These are phyloP conservation scores for Drosophila dives DNA, from an alignment of 2,888 invertebrate species.

Conservation along the genomic window DNA sequence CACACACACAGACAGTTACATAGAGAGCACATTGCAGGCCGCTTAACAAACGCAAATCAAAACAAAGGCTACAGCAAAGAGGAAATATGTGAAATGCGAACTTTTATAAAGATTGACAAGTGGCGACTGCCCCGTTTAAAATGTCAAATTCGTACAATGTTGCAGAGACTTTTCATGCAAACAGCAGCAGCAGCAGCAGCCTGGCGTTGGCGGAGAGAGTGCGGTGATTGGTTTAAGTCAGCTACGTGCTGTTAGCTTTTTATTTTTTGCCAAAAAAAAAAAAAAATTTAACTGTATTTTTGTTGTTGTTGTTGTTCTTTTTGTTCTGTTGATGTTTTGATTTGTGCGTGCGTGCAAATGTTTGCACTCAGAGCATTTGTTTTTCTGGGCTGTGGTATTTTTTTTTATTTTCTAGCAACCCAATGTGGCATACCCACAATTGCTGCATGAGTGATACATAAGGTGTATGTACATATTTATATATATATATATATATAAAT, in stretches of 20 bases:
- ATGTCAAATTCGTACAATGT: constrained; percentile 78
- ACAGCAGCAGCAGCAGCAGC: constrained; percentile 17
- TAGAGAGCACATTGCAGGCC: constrained; percentile 26
- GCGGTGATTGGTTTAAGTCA: background rate
- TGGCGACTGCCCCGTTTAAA: constrained; percentile 79
- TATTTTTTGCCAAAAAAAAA: constrained; percentile 54
- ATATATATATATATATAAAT: constrained; percentile 4
- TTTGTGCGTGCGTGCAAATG: constrained; percentile 79
- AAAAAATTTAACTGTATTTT: constrained; percentile 17
- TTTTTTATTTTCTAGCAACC: constrained; percentile 13
- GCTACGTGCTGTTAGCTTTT: constrained; percentile 55
- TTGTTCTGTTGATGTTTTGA: constrained; percentile 77
- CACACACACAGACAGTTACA: constrained; percentile 16
- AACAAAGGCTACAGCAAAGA: constrained; percentile 54
- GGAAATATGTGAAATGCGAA: constrained; percentile 76
- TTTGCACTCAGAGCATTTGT: constrained; percentile 72
- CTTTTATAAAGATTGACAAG: constrained; percentile 78
- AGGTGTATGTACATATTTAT: constrained; percentile 17
- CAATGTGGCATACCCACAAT: background rate
- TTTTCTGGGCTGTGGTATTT: constrained; percentile 42
- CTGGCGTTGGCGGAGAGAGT: background rate
- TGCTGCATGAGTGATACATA: constrained; percentile 5
- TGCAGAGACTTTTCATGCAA: constrained; percentile 72
- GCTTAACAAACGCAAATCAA: constrained; percentile 58
- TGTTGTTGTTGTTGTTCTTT: constrained; percentile 17